Percentiles rank a stretch among this genome's conserved stretches.
phyloP scores from a whole-genome alignment of 2,113 vertebrate species.

The Upupa epops region DNA sequence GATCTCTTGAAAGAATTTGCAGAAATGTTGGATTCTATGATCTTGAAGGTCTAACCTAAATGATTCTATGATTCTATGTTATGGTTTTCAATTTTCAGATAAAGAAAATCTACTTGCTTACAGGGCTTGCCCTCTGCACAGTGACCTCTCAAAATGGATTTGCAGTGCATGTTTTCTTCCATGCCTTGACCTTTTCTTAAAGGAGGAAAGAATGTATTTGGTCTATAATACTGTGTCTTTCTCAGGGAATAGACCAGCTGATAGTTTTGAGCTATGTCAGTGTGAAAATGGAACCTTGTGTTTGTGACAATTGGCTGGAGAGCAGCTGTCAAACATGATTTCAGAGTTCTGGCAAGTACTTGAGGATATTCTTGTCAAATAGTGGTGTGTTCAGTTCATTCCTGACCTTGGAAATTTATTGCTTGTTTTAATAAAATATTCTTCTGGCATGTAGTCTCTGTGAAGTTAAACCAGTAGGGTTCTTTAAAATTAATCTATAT shows the following conservation, averaged over 20 bases:
- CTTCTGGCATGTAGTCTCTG: not conserved
- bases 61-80: not conserved
- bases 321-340: not conserved
- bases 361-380: constrained; percentile 12
- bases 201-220: not conserved
- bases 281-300: not conserved
- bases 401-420: not conserved
- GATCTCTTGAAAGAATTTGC: not conserved
- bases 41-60: too few relatives aligned
- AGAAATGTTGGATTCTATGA: not conserved
- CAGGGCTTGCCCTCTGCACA: not conserved
- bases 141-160: not conserved
- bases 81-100: not conserved
- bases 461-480: not conserved
- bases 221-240: not conserved
- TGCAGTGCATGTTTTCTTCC: not conserved
- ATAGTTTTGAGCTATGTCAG: not conserved
- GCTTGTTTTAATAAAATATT: not conserved
- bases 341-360: not conserved
- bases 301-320: not conserved
- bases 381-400: not conserved
- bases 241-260: not conserved
- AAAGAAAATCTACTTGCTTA: not conserved
- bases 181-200: not conserved
- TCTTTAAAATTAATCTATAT: constrained; percentile 21